These are phyloP conservation scores for Calyptomena viridis DNA, from an alignment of 2,113 vertebrate genomes.

Conservation along the genomic window DNA sequence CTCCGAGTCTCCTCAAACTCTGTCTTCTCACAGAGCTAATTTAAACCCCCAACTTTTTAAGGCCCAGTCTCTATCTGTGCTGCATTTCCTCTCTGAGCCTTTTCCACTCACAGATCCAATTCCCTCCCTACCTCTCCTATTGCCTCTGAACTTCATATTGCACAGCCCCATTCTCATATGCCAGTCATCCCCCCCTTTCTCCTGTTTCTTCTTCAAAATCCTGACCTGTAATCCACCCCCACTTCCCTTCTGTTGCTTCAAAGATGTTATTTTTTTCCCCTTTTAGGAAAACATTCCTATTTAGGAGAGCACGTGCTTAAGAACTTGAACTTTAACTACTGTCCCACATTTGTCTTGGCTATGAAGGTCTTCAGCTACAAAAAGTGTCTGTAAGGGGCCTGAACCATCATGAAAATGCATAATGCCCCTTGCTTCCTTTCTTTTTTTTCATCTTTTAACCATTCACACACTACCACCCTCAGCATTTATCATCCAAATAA, in stretches of 20 bases:
- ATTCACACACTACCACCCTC: background rate
- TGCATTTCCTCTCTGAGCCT: background rate
- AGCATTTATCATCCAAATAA: background rate
- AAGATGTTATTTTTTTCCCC: background rate
- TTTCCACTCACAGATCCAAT: background rate
- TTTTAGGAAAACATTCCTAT: background rate
- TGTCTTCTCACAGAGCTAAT: background rate
- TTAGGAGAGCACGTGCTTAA: background rate
- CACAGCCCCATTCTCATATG: background rate
- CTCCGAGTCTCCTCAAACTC: background rate
- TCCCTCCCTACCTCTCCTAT: background rate
- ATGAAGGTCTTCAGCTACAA: background rate
- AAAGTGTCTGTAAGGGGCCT: background rate
- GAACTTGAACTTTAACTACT: background rate
- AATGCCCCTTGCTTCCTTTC: background rate
- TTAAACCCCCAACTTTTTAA: background rate
- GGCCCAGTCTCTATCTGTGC: background rate
- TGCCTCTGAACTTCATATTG: background rate
- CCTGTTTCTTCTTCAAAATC: slow-evolving; percentile 19
- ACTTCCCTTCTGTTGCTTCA: slow-evolving; percentile 35
- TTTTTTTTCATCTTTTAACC: background rate
- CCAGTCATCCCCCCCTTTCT: background rate
- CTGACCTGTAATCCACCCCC: slow-evolving; percentile 25
- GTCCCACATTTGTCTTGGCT: background rate
- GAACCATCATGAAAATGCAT: background rate